Base-by-base conservation (phyloP, 2,888 invertebrate genomes). In the Drosophila formosana region DNA sequence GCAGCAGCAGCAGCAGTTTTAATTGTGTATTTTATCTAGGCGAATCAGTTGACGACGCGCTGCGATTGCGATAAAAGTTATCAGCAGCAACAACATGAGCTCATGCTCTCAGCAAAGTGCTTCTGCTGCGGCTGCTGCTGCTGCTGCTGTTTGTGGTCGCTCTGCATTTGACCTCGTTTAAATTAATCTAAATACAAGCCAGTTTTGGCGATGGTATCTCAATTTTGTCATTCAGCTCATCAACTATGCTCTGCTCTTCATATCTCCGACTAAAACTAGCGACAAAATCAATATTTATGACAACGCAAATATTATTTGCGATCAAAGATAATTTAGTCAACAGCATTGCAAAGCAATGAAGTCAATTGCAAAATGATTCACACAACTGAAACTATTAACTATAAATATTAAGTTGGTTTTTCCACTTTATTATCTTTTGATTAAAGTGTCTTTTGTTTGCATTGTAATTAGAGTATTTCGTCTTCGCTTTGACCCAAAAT, bases 161-260 rank as follows among this genome's bases (percentile, higher is more conserved):
- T 77, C 73, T 75, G 84, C 73, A 78, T 61, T 39, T 76, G 89
- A 81, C 83, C 87, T 88, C 83, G 81, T 76, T 83, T 66, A 62
- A 75, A 78, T 86, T 72, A 72, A 80, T 58, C 72, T 55, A 26
- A 49, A 63, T 53, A 46, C 11, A 13, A 18, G 28, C 57, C n/a
- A 39, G 26, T 57, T 60, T 66, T 45, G 47, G 45, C 53, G 78
- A 74, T 78, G 66, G 66, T 80, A 76, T 69, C 50, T 73, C 51
- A 13, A 50, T 51, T 74, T 13, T 62, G 61, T 78, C 58, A 57
- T 60, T 50, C 46, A 56, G 41, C 13, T 49, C n/a, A 53, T 25
- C 52, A 6, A 7, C 18, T 11, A 3, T 28, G 5, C 37, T 37
- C n/a, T 1, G 37, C 37, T 37, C 37, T 37, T 37, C 37, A 34